phyloP scores from a whole-genome alignment of 2,888 invertebrate species.

The Spodoptera littoralis region DNA sequence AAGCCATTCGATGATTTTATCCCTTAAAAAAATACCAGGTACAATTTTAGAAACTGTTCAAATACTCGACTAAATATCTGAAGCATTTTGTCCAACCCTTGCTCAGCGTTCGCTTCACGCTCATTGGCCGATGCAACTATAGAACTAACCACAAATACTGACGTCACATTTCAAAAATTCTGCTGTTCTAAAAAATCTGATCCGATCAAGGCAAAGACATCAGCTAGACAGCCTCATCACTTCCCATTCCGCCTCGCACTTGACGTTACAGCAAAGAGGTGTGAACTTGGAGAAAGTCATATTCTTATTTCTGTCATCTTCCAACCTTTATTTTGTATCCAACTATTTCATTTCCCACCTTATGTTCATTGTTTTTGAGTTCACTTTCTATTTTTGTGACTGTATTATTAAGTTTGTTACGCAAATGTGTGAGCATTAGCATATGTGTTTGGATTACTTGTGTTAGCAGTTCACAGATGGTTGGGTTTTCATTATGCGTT shows the following conservation, averaged over 20 bases:
- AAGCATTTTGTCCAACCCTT: no score
- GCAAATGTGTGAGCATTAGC: slow-evolving; percentile 34
- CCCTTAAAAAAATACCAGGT: no score
- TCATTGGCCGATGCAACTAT: no score
- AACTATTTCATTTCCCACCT: slow-evolving; percentile 22
- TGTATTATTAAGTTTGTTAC: slow-evolving; percentile 37
- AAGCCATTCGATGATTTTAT: no score
- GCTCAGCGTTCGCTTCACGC: no score
- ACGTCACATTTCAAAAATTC: slow-evolving; percentile 12
- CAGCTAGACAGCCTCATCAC: slow-evolving; percentile 33
- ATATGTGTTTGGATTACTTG: slow-evolving; percentile 25
- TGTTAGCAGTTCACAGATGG: slow-evolving; percentile 20
- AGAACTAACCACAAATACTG: neutral
- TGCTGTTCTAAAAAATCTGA: slow-evolving; percentile 28
- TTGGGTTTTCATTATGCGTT: slow-evolving; percentile 23
- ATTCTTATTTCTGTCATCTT: slow-evolving; percentile 54
- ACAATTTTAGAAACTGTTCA: no score
- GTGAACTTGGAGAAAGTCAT: slow-evolving; percentile 76
- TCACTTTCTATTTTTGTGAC: slow-evolving; percentile 21
- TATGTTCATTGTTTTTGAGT: slow-evolving; percentile 18
- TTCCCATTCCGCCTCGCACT: slow-evolving; percentile 65
- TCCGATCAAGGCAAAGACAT: slow-evolving; percentile 49
- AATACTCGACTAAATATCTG: no score
- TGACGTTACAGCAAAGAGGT: slow-evolving; percentile 69
- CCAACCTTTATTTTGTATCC: slow-evolving; percentile 16